Conservation (phyloP, 1,140 invertebrate genomes). For the Heliconius congener region DNA sequence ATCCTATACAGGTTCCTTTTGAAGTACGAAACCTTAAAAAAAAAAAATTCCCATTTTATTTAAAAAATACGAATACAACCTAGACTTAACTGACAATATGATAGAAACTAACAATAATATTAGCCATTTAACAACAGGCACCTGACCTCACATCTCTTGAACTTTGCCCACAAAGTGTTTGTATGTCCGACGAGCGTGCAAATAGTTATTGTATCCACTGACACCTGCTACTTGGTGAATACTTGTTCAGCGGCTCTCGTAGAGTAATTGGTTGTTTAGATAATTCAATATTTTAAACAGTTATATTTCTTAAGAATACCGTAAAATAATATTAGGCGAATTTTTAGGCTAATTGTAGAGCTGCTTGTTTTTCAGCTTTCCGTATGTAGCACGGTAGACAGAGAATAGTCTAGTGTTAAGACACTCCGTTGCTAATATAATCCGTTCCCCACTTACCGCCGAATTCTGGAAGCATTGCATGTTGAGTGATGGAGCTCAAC, state of each 20-base stretch:
- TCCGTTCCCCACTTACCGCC: too few relatives aligned
- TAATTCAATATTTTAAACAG: not conserved
- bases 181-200: not conserved
- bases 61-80: not conserved
- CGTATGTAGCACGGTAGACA: too few relatives aligned
- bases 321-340: too few relatives aligned
- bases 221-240: not conserved
- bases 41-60: not conserved
- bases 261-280: not conserved
- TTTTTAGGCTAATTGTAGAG: too few relatives aligned
- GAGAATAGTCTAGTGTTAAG: too few relatives aligned
- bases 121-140: not conserved
- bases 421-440: too few relatives aligned
- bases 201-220: not conserved
- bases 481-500: too few relatives aligned
- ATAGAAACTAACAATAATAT: too few relatives aligned
- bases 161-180: slow-evolving; percentile 1
- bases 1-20: not conserved
- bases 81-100: too few relatives aligned
- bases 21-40: not conserved
- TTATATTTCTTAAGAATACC: not conserved
- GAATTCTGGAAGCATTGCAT: too few relatives aligned
- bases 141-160: not conserved
- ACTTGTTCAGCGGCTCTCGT: not conserved
- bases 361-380: too few relatives aligned